phyloP scores from a whole-genome alignment of 2,888 invertebrate genomes.

The Cryptocephalus moraei region DNA sequence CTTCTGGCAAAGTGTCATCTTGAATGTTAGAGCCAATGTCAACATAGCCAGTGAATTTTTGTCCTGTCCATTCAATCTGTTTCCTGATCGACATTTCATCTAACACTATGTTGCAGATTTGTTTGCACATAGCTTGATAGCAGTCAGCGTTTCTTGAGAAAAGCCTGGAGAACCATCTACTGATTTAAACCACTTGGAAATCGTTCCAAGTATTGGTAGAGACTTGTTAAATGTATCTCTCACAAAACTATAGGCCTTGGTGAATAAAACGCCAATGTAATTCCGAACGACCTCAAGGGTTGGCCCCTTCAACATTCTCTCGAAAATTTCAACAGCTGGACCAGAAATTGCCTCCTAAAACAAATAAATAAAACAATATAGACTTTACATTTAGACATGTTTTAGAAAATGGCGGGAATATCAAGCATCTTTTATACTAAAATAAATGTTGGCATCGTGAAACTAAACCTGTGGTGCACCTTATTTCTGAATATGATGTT shows the following conservation, averaged over 20 bases:
- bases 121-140: constrained; percentile 6
- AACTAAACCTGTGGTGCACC: no score
- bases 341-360: no score
- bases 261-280: no score
- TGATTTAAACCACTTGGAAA: constrained; percentile 11
- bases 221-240: constrained; percentile 8
- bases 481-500: no score
- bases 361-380: no score
- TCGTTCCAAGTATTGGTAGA: constrained; percentile 11
- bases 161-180: constrained; percentile 18
- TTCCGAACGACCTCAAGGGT: no score
- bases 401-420: no score
- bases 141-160: constrained; percentile 13
- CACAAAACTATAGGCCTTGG: constrained; percentile 11
- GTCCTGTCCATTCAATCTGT: constrained; percentile 13
- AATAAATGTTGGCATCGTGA: no score
- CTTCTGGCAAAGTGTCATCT: constrained; percentile 15
- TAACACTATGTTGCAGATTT: constrained; percentile 17
- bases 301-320: no score
- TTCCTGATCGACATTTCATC: constrained; percentile 23
- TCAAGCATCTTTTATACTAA: no score
- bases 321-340: no score
- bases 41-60: constrained; percentile 18
- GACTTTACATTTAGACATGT: no score
- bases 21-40: constrained; percentile 17